phyloP scores from a whole-genome alignment of 2,797 vertebrate genomes.

The Graptemys geographica region DNA sequence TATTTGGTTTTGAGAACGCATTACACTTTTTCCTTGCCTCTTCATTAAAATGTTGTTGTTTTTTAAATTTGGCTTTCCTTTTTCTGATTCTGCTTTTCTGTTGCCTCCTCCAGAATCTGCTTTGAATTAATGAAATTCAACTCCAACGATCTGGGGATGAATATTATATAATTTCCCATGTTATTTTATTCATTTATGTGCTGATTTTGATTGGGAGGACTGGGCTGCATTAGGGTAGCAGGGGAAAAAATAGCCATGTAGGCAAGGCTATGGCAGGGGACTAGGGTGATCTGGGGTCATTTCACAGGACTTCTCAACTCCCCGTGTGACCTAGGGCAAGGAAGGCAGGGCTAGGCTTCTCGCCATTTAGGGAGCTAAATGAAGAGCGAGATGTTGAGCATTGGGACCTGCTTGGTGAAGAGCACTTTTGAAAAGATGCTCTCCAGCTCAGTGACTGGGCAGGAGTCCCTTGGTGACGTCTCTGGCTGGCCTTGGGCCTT shows the following conservation, averaged over 20 bases:
- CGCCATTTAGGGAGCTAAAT: not conserved
- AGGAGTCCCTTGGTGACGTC: not conserved
- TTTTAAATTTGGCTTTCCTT: slow-evolving; percentile 16
- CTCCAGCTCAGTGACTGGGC: not conserved
- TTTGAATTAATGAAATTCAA: slow-evolving; percentile 64
- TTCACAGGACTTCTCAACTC: not conserved
- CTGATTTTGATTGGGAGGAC: slow-evolving; percentile 56
- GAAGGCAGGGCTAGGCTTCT: not conserved
- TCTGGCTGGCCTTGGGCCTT: not conserved
- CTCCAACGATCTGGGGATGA: slow-evolving; percentile 62
- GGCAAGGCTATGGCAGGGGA: not conserved
- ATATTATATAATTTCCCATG: slow-evolving; percentile 72
- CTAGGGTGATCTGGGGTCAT: not conserved
- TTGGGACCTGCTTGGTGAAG: not conserved
- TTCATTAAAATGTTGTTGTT: slow-evolving; percentile 50
- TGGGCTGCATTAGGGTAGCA: not conserved
- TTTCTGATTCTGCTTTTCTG: slow-evolving; percentile 48
- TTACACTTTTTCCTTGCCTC: slow-evolving; percentile 44
- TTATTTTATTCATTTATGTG: slow-evolving; percentile 32
- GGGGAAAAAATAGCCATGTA: not conserved
- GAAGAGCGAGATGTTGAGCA: fast-evolving
- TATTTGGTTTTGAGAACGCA: slow-evolving; percentile 52
- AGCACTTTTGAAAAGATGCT: no score
- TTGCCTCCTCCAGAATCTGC: slow-evolving; percentile 13
- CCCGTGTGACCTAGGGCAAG: not conserved